Conservation (phyloP, 2,797 vertebrate species). For the Champsocephalus esox region DNA sequence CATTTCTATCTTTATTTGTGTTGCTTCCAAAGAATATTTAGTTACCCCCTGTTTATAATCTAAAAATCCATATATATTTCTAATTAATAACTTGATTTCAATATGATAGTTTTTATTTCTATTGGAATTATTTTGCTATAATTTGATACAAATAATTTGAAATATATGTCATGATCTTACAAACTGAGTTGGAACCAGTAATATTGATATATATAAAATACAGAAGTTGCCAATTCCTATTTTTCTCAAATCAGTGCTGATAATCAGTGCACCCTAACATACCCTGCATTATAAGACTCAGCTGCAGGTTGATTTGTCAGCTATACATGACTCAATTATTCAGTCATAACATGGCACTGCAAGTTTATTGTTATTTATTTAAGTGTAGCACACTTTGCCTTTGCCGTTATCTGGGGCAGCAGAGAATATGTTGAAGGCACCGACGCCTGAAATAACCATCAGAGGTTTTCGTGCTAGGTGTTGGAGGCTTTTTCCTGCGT, state of each 20-base stretch:
- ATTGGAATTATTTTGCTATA: background rate
- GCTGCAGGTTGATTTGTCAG: conserved; percentile 38
- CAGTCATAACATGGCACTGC: background rate
- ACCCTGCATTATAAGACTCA: background rate
- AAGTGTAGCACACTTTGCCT: background rate
- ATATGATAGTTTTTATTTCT: background rate
- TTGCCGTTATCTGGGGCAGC: background rate
- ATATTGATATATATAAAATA: background rate
- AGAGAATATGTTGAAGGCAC: background rate
- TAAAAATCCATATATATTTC: background rate
- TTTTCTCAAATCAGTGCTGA: background rate
- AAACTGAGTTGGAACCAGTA: background rate
- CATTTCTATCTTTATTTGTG: background rate
- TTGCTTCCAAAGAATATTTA: background rate
- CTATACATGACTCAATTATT: background rate
- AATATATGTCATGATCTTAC: background rate
- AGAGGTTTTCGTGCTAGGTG: background rate
- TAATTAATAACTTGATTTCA: background rate
- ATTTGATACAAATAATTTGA: background rate
- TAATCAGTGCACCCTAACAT: background rate
- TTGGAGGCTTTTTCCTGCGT: background rate
- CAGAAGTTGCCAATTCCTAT: background rate
- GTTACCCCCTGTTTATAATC: no score
- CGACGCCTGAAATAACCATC: background rate
- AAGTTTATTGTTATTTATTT: conserved; percentile 2